Evolutionary conservation across 2,797 vertebrate genomes (phyloP).

Genomic region (Gadopsis marmoratus): DNA sequence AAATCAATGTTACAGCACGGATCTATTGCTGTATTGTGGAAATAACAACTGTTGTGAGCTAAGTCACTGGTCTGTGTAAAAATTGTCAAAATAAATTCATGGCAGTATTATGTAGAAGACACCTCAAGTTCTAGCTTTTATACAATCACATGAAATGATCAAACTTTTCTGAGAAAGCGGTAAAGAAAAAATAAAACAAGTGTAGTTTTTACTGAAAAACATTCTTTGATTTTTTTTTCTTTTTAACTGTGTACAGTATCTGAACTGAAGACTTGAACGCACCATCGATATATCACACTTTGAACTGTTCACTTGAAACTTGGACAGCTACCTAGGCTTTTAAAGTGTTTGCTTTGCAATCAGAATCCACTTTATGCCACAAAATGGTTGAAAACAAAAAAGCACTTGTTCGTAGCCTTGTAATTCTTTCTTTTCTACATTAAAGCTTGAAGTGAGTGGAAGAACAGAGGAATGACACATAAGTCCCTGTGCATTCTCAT

Average conservation of each 20-base stretch:
- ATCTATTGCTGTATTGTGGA: constrained; percentile 8
- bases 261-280: background rate
- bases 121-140: constrained; percentile 3
- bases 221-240: background rate
- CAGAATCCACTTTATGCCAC: constrained; percentile 35
- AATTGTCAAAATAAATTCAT: constrained; percentile 17
- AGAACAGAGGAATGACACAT: constrained; percentile 64
- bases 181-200: background rate
- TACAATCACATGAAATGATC: background rate
- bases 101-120: constrained; percentile 11
- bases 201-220: constrained; percentile 20
- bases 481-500: constrained; percentile 79
- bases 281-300: constrained; percentile 13
- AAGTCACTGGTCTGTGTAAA: constrained; percentile 21
- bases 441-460: constrained; percentile 49
- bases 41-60: constrained; percentile 15
- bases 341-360: constrained; percentile 39
- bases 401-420: constrained; percentile 51
- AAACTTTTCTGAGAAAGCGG: background rate
- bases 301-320: constrained; percentile 35
- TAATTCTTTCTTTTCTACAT: constrained; percentile 58
- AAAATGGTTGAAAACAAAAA: constrained; percentile 62
- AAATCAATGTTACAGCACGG: constrained; percentile 18
- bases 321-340: constrained; percentile 28
- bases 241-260: background rate